Evolutionary conservation across 2,888 invertebrate genomes (phyloP).

Genomic region (Cantharis flavilabris): DNA sequence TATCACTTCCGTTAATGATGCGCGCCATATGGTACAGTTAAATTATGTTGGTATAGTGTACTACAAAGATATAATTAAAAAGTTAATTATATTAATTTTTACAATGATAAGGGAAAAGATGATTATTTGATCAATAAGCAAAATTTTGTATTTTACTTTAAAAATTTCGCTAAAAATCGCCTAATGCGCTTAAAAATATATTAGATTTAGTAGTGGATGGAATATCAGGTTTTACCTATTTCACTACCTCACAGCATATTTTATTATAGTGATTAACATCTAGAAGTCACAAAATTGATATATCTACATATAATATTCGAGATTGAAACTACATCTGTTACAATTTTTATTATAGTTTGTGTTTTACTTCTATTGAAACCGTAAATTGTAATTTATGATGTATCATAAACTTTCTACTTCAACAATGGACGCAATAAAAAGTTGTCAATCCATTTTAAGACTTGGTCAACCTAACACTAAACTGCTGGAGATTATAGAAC

Average conservation of each 20-base stretch:
- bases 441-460: conserved; percentile 25
- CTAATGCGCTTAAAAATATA: neutral
- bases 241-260: neutral
- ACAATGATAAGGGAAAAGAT: neutral
- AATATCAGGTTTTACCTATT: neutral
- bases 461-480: conserved; percentile 25
- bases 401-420: conserved; percentile 29
- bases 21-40: neutral
- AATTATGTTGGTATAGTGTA: neutral
- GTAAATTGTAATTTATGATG: conserved; percentile 21
- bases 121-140: neutral
- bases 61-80: neutral
- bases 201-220: neutral
- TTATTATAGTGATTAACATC: neutral
- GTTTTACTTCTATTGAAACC: conserved; percentile 14
- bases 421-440: conserved; percentile 30
- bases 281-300: neutral
- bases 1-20: neutral
- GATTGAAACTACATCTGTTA: conserved; percentile 10
- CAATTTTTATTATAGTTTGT: neutral
- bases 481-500: conserved; percentile 29
- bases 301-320: neutral
- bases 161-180: neutral
- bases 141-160: neutral
- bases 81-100: neutral